Conservation (phyloP, 2,888 invertebrate species). For the Anthophora plumipes region DNA sequence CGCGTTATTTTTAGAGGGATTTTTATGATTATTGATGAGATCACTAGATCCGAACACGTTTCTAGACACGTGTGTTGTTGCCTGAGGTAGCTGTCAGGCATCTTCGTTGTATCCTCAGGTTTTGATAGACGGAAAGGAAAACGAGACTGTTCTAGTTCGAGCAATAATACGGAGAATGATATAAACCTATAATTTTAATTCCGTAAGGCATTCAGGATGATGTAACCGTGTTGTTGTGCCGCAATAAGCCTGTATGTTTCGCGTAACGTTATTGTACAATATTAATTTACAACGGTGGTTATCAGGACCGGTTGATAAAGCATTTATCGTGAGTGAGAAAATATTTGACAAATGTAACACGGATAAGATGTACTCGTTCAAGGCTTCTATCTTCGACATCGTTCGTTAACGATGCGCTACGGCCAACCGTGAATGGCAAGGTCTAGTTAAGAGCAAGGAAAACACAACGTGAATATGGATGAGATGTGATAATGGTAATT, state of each 20-base stretch:
- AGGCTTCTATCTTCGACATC: neutral
- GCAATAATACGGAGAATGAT: neutral
- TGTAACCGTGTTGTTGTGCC: neutral
- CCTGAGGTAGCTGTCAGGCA: slow-evolving; percentile 8
- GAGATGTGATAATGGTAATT: neutral
- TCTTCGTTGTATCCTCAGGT: neutral
- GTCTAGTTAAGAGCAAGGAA: neutral
- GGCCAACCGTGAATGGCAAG: neutral
- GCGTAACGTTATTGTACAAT: neutral
- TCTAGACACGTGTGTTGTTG: slow-evolving; percentile 8
- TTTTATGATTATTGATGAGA: slow-evolving; percentile 4
- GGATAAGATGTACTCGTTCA: neutral
- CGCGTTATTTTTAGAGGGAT: neutral
- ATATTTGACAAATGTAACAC: neutral
- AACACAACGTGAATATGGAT: slow-evolving; percentile 19
- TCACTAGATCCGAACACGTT: neutral
- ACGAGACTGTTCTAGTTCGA: neutral
- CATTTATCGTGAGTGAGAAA: neutral
- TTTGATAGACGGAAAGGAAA: slow-evolving; percentile 3
- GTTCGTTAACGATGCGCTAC: neutral
- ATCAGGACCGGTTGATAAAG: slow-evolving; percentile 6
- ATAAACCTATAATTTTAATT: slow-evolving; percentile 1
- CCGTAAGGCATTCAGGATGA: neutral
- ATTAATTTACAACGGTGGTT: slow-evolving; percentile 10
- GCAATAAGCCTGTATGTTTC: neutral